Evolutionary conservation across 2,797 vertebrate species (phyloP).

Genomic region (Gephyroberyx darwinii): DNA sequence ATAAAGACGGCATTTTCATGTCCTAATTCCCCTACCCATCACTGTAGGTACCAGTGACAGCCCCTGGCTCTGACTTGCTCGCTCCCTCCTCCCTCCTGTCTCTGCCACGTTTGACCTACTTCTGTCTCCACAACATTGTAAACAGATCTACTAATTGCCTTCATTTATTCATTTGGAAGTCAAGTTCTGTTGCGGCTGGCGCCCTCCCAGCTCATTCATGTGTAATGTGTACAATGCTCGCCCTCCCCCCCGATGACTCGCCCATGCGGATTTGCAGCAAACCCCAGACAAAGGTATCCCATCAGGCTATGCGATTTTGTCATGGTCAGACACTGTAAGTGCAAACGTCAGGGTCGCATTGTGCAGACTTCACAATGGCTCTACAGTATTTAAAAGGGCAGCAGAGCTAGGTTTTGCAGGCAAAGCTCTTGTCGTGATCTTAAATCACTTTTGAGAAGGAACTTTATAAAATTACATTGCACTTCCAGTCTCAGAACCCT

Average conservation of each 20-base stretch:
- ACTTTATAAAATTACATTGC: slow-evolving; percentile 27
- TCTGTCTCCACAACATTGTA: slow-evolving; percentile 79
- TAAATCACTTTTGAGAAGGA: slow-evolving; percentile 2
- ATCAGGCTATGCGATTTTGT: slow-evolving; percentile 21
- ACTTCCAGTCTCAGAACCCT: slow-evolving; percentile 7
- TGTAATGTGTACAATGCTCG: slow-evolving; percentile 69
- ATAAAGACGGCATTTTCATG: slow-evolving; percentile 74
- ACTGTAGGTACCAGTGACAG: slow-evolving; percentile 72
- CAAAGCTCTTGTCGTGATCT: neutral
- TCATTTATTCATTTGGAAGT: slow-evolving; percentile 84
- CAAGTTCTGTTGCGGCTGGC: slow-evolving; percentile 76
- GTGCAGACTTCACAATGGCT: neutral
- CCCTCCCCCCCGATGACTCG: slow-evolving; percentile 40
- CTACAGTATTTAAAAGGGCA: neutral
- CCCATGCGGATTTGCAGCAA: slow-evolving; percentile 37
- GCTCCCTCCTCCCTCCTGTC: slow-evolving; percentile 63
- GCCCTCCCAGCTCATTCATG: slow-evolving; percentile 74
- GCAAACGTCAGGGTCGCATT: slow-evolving; percentile 3
- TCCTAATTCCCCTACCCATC: slow-evolving; percentile 76
- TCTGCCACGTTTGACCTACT: slow-evolving; percentile 79
- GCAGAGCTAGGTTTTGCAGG: neutral
- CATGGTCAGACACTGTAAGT: slow-evolving; percentile 13
- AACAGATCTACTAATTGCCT: slow-evolving; percentile 83
- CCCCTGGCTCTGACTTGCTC: slow-evolving; percentile 63
- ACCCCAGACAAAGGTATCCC: slow-evolving; percentile 47